A percentile compares a stretch with the other conserved stretches of the same genome.
Conservation (phyloP, 2,888 invertebrate genomes). For the Drosophila fulvimacula region DNA sequence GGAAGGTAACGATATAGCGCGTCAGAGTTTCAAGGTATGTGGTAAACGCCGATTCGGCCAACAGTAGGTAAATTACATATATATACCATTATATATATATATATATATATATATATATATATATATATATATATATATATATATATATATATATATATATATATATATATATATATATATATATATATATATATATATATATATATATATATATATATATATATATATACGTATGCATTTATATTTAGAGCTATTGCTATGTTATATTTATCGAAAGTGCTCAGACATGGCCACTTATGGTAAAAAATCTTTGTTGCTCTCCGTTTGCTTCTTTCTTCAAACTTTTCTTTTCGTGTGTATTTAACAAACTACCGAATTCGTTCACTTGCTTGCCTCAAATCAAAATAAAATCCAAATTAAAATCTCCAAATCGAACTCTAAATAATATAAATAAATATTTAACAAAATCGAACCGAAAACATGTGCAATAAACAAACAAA, state of each 20-base stretch:
- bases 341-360: slow-evolving; percentile 62
- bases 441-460: slow-evolving; percentile 18
- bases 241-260: slow-evolving; percentile 58
- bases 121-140: slow-evolving; percentile 29
- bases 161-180: slow-evolving; percentile 33
- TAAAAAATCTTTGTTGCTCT: slow-evolving; percentile 79
- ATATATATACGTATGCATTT: slow-evolving; percentile 28
- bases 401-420: slow-evolving; percentile 20
- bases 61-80: slow-evolving; percentile 45
- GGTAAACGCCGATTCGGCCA: slow-evolving; percentile 1
- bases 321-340: slow-evolving; percentile 76
- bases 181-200: slow-evolving; percentile 39
- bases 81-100: slow-evolving; percentile 25
- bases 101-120: slow-evolving; percentile 28
- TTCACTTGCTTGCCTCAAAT: slow-evolving; percentile 55
- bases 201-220: slow-evolving; percentile 25
- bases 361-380: slow-evolving; percentile 46
- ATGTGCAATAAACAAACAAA: slow-evolving; percentile 8
- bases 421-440: slow-evolving; percentile 11
- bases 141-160: slow-evolving; percentile 29
- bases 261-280: slow-evolving; percentile 65
- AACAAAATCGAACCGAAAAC: slow-evolving; percentile 32
- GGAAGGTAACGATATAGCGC: slow-evolving; percentile 93
- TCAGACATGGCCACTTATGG: slow-evolving; percentile 74
- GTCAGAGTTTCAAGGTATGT: slow-evolving; percentile 89